phyloP scores from a whole-genome alignment of 2,888 invertebrate species.

The Folsomia manolachei region DNA sequence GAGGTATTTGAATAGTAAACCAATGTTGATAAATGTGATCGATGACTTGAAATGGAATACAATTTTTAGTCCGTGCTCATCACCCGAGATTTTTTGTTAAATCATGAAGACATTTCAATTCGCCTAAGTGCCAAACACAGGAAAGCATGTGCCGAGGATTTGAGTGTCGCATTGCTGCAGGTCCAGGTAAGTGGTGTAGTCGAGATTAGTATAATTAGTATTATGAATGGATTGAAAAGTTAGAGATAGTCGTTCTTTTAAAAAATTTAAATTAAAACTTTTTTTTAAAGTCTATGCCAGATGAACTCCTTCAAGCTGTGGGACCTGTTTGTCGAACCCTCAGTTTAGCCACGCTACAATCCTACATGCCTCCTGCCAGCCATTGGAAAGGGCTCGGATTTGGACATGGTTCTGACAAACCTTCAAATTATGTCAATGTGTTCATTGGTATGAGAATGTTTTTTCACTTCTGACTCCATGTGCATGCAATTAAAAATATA shows the following conservation, averaged over 20 bases:
- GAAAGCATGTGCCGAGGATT: constrained; percentile 48
- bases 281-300: constrained; percentile 63
- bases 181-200: constrained; percentile 39
- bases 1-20: no score
- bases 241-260: background rate
- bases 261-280: background rate
- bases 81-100: constrained; percentile 45
- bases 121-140: constrained; percentile 48
- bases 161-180: constrained; percentile 38
- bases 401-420: constrained; percentile 57
- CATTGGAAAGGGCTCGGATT: constrained; percentile 63
- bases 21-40: no score
- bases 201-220: background rate
- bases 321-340: constrained; percentile 72
- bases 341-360: constrained; percentile 75
- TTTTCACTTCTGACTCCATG: no score
- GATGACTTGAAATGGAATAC: background rate
- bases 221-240: background rate
- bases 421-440: constrained; percentile 66
- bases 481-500: no score
- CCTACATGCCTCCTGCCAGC: constrained; percentile 70
- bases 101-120: constrained; percentile 43
- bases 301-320: constrained; percentile 69
- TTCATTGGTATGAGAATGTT: constrained; percentile 71
- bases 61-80: constrained; percentile 36